Conservation (phyloP, 2,797 vertebrate species). For the Rhabdomys pumilio region DNA sequence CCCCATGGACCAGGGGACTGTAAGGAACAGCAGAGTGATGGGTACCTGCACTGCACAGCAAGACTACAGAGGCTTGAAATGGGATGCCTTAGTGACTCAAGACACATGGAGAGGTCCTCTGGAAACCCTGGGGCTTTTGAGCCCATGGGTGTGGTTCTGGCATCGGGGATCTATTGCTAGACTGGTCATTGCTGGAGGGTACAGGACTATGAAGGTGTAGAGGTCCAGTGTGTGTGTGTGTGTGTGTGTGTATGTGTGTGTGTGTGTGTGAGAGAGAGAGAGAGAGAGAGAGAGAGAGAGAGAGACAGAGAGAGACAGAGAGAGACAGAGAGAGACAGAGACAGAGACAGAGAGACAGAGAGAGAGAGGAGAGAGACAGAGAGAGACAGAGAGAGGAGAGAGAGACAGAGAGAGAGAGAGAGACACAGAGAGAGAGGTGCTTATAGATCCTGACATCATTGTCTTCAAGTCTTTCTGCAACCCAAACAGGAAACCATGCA, state of each 20-base stretch:
- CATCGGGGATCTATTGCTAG: neutral
- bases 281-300: too few relatives aligned
- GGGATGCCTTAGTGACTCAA: neutral
- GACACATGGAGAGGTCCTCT: neutral
- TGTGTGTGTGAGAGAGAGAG: too few relatives aligned
- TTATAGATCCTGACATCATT: neutral
- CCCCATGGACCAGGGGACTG: neutral
- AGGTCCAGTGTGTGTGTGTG: neutral
- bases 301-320: neutral
- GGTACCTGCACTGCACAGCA: too few relatives aligned
- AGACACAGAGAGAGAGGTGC: neutral
- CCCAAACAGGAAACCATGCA: neutral
- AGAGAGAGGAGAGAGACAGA: too few relatives aligned
- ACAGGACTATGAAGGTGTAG: accelerated
- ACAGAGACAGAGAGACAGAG: too few relatives aligned
- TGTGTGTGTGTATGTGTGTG: too few relatives aligned
- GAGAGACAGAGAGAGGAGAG: neutral
- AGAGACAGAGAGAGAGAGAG: too few relatives aligned
- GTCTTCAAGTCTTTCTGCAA: neutral
- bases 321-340: neutral
- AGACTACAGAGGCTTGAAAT: too few relatives aligned
- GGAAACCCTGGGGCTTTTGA: neutral
- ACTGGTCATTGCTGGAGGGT: neutral
- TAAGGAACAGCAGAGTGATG: neutral
- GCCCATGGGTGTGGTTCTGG: neutral